A percentile compares a stretch with the other conserved stretches of the same genome.
Conservation (phyloP, 2,113 vertebrate genomes). For the Calidris pugnax region DNA sequence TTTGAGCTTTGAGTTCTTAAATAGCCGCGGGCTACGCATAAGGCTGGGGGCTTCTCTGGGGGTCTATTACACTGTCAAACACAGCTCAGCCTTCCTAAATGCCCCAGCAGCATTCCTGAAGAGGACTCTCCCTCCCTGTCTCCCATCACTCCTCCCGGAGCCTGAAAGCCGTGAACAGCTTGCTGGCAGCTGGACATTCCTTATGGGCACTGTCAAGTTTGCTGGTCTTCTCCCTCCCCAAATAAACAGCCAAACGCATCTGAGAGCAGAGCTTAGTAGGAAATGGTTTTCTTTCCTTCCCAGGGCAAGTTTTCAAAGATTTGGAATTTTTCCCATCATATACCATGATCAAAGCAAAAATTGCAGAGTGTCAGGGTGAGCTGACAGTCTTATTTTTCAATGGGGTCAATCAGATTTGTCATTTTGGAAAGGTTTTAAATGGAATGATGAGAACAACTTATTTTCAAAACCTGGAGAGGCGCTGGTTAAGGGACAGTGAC, state of each 20-base stretch:
- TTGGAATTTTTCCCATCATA: not conserved
- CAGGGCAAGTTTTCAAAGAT: not conserved
- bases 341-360: conserved; percentile 14
- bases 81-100: not conserved
- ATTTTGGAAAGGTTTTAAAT: not conserved
- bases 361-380: not conserved
- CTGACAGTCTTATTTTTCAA: not conserved
- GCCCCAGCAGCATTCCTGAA: conserved; percentile 22
- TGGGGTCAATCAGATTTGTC: not conserved
- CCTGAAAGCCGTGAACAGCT: not conserved
- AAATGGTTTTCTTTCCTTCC: not conserved
- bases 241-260: not conserved
- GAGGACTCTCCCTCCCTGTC: not conserved
- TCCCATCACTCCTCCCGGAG: not conserved
- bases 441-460: not conserved
- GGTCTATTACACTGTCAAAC: conserved; percentile 8
- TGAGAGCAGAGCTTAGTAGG: not conserved
- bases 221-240: conserved; percentile 31
- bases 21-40: conserved; percentile 40
- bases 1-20: conserved; percentile 6
- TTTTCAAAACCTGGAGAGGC: not conserved
- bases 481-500: not conserved
- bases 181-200: conserved; percentile 56
- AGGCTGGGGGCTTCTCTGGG: conserved; percentile 7
- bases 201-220: conserved; percentile 65